phyloP scores from a whole-genome alignment of 2,113 vertebrate genomes.

The Entosphenus tridentatus region DNA sequence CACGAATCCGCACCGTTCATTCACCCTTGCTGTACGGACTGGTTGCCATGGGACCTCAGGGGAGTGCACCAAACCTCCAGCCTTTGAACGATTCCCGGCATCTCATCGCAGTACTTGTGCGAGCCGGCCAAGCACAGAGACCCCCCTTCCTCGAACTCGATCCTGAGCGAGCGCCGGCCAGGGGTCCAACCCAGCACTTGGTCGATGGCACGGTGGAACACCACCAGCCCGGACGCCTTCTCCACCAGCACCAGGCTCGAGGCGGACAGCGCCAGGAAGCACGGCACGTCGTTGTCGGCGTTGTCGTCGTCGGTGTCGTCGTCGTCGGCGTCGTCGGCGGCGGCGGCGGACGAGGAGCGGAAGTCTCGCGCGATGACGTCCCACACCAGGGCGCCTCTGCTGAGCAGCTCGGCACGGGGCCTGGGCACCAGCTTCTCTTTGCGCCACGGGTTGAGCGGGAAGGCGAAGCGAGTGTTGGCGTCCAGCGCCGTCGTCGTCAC shows the following conservation, averaged over 20 bases:
- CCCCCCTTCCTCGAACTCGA: conserved; percentile 64
- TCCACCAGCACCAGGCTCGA: conserved; percentile 51
- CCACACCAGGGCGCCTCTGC: conserved; percentile 44
- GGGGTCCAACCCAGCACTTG: conserved; percentile 75
- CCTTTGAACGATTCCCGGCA: conserved; percentile 60
- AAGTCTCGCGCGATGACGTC: conserved; percentile 46
- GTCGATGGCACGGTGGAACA: conserved; percentile 65
- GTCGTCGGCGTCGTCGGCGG: too few species aligned
- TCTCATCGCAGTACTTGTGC: conserved; percentile 36
- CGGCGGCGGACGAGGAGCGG: too few species aligned
- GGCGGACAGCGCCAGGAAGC: conserved; percentile 39
- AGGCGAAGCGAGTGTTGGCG: conserved; percentile 45
- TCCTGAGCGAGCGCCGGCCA: conserved; percentile 34
- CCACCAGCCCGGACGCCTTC: conserved; percentile 46
- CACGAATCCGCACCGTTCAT: too few species aligned
- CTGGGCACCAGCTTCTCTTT: conserved; percentile 46
- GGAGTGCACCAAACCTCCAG: conserved; percentile 37
- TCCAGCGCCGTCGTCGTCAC: conserved; percentile 50
- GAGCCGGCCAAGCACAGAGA: conserved; percentile 31
- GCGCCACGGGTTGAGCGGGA: conserved; percentile 56
- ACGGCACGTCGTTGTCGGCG: conserved; percentile 21
- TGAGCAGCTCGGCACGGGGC: conserved; percentile 34
- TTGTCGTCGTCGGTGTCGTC: conserved; percentile 13
- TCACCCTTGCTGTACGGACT: too few species aligned
- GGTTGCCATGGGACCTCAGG: too few species aligned